Evolutionary conservation across 1,140 invertebrate species (phyloP).

Genomic region (Drosophila obscura): DNA sequence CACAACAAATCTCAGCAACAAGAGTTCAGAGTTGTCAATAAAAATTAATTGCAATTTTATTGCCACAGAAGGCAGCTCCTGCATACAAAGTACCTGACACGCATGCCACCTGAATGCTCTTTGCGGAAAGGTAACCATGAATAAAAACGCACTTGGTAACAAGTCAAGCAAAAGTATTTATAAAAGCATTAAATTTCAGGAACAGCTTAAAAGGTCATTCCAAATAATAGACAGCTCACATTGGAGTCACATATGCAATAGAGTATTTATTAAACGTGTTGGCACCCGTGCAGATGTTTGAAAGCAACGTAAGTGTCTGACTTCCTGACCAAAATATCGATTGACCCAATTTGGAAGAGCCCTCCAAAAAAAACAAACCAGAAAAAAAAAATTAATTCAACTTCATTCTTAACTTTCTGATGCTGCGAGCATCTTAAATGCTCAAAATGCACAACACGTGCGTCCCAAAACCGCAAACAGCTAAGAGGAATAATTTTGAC

Average conservation of each 20-base stretch:
- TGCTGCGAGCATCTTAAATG: slow-evolving; percentile 47
- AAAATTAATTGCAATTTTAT: slow-evolving; percentile 81
- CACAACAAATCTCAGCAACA: slow-evolving; percentile 55
- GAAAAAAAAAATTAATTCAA: slow-evolving; percentile 63
- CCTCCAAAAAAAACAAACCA: slow-evolving; percentile 36
- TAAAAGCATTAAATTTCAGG: background rate
- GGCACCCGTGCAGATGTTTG: background rate
- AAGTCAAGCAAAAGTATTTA: too few species aligned
- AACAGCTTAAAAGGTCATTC: background rate
- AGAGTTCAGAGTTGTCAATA: slow-evolving; percentile 79
- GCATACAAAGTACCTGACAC: slow-evolving; percentile 67
- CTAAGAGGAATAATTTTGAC: background rate
- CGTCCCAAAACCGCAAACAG: slow-evolving; percentile 27
- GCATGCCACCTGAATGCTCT: slow-evolving; percentile 18
- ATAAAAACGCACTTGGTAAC: slow-evolving; percentile 16
- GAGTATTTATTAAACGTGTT: too few species aligned
- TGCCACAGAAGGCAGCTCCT: slow-evolving; percentile 63
- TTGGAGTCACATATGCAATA: too few species aligned
- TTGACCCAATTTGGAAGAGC: slow-evolving; percentile 53
- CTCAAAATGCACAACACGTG: slow-evolving; percentile 57
- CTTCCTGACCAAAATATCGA: slow-evolving; percentile 36
- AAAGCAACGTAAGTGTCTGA: background rate
- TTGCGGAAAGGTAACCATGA: background rate
- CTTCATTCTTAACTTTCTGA: slow-evolving; percentile 35
- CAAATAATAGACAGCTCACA: too few species aligned